Conservation (phyloP, 2,113 vertebrate species). For the Cepphus grylle region DNA sequence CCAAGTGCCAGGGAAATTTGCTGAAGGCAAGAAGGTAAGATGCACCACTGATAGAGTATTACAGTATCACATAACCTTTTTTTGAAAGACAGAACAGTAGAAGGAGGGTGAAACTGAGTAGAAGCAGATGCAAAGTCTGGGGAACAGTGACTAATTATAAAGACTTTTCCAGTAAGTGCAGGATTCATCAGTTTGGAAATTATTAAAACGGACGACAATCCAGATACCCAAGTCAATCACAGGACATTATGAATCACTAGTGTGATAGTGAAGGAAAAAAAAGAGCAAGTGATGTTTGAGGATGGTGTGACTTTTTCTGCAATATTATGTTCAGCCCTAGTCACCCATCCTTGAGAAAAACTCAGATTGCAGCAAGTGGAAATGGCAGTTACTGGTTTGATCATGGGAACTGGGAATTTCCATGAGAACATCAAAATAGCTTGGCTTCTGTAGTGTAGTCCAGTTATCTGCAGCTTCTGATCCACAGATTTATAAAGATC, state of each 20-base stretch:
- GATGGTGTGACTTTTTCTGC: neutral
- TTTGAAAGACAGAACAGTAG: neutral
- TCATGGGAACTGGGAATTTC: neutral
- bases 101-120: neutral
- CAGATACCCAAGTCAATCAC: neutral
- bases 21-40: neutral
- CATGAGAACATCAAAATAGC: neutral
- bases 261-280: neutral
- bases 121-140: neutral
- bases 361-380: neutral
- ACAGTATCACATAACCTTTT: neutral
- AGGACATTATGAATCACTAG: neutral
- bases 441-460: neutral
- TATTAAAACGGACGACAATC: neutral
- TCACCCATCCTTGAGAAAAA: neutral
- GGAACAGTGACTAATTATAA: neutral
- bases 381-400: neutral
- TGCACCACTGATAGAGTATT: neutral
- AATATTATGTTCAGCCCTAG: neutral
- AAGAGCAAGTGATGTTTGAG: neutral
- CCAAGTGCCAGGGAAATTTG: neutral
- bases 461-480: neutral
- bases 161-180: neutral
- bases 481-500: neutral
- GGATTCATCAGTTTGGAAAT: neutral